phyloP scores from a whole-genome alignment of 2,113 vertebrate species.

The Nestor notabilis region DNA sequence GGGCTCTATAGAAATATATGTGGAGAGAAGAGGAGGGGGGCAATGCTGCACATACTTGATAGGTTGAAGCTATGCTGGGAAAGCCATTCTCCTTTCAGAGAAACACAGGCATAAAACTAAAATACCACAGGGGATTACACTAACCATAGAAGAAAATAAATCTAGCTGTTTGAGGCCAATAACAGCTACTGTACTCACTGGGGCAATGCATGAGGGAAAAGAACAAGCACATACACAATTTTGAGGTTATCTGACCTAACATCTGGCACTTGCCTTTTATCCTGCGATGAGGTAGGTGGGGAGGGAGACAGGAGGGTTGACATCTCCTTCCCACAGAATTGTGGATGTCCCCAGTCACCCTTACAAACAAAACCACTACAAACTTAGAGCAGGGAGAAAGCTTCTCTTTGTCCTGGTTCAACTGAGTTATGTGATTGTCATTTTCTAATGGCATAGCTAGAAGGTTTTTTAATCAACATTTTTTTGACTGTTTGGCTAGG shows the following conservation, averaged over 20 bases:
- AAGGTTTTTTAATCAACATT: not conserved
- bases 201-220: not conserved
- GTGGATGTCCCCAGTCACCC: not conserved
- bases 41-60: not conserved
- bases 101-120: not conserved
- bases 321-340: not conserved
- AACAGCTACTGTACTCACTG: not conserved
- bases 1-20: not conserved
- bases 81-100: not conserved
- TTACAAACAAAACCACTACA: not conserved
- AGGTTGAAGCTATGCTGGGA: not conserved
- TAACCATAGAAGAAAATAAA: not conserved
- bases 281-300: not conserved
- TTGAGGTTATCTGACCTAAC: not conserved
- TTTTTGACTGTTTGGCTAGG: not conserved
- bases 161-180: not conserved
- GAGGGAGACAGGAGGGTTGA: not conserved
- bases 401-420: not conserved
- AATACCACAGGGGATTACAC: not conserved
- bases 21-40: not conserved
- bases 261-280: not conserved
- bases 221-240: not conserved
- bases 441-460: not conserved
- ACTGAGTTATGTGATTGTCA: not conserved
- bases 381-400: not conserved